Evolutionary conservation across 2,888 invertebrate genomes (phyloP), one percentile per base, ranked within the genome.

Genomic region (Pycnomerus fuliginosus): DNA sequence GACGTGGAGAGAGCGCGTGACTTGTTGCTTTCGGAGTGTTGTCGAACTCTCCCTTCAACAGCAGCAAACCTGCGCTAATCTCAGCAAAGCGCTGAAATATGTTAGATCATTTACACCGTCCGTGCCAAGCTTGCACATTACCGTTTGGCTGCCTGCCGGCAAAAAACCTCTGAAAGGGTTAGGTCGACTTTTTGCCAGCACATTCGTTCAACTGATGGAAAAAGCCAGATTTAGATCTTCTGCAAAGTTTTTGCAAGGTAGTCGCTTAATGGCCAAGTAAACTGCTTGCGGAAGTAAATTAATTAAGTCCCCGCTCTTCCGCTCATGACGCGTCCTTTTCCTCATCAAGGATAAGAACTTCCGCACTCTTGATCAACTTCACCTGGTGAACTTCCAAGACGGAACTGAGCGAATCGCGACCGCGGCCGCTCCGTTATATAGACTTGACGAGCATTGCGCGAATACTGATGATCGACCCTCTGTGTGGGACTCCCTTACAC

Each of bases 381-480:
- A 58, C 58, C 56, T 55, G 56, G 53, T 56, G 53, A 48, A 56
- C 57, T 49, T 46, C 40, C 45, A 42, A 53, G 49, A 44, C 56
- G 57, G 52, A 58, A 69, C 68, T 68, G 64, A 62, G 60, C 62
- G 67, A 58, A 56, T 55, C 53, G 57, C 56, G 58, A 56, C 54
- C 63, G 62, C 61, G 55, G 55, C 51, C 55, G 50, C 59, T 53
- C 62, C 58, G 65, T 69, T 69, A 69, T 70, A 71, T 70, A 68
- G 58, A 58, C 67, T 55, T 55, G 54, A 57, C 65, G 61, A 67
- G 59, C 68, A 68, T 68, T 66, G 69, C 70, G 69, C 71, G 68
- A 62, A 63, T 62, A 69, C 68, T 68, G 68, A 61, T 60, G 67
- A 71, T 69, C 70, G 69, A 69, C 68, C 68, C 67, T 66, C 59